Conservation (phyloP, 2,113 vertebrate species). For the Agapornis roseicollis region DNA sequence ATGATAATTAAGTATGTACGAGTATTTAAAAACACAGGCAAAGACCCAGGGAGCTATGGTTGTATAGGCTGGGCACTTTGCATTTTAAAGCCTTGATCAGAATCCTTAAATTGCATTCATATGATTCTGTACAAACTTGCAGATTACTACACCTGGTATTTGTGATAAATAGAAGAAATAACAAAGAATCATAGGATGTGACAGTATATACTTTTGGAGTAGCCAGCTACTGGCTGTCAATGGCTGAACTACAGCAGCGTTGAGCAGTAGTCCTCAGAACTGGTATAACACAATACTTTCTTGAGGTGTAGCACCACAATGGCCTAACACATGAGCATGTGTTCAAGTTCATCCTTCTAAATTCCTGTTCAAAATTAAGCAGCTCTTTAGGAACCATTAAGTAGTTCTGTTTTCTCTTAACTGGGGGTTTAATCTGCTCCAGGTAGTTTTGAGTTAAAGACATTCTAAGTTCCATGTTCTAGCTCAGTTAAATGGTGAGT, state of each 20-base stretch:
- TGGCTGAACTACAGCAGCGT: neutral
- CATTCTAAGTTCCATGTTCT: neutral
- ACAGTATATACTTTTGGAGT: neutral
- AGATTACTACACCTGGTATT: neutral
- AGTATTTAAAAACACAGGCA: neutral
- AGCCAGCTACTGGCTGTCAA: accelerated
- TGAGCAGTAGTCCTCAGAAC: neutral
- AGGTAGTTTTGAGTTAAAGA: neutral
- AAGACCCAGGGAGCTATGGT: neutral
- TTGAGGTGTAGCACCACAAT: neutral
- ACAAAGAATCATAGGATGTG: neutral
- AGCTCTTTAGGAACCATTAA: neutral
- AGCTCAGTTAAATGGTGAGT: neutral
- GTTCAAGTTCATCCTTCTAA: neutral
- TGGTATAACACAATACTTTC: neutral
- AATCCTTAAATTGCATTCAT: neutral
- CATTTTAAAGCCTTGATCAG: neutral
- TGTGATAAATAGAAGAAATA: neutral
- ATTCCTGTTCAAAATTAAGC: neutral
- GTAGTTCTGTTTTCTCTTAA: neutral
- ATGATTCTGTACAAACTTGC: neutral
- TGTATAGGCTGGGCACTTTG: neutral
- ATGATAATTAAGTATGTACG: neutral
- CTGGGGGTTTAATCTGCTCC: neutral
- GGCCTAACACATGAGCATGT: neutral